Base-by-base conservation (phyloP, 2,797 vertebrate species). In the Lithobates pipiens region DNA sequence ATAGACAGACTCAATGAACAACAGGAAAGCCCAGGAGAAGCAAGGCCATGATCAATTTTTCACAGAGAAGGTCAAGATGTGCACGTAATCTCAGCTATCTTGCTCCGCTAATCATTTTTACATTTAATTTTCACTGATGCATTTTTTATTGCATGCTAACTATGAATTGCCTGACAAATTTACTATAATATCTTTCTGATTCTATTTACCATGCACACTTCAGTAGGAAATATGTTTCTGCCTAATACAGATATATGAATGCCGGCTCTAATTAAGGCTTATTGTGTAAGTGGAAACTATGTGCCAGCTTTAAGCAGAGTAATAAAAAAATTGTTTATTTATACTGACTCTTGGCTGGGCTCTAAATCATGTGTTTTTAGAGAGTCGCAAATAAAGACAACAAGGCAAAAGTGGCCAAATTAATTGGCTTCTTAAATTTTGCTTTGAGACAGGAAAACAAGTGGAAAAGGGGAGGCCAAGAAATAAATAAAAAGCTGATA, bases 371-470 rank as follows among this genome's bases (percentile, higher is more conserved):
- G 39, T 44, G 76, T 78, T 80, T 54, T 69, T 76, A 79, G 25
- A 68, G 84, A 85, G 63, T 69, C 23, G 32, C 63, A 85, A 80
- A 80, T 79, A 85, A 77, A 85, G 61, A 68, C 71, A 74, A 69
- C 57, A 46, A 76, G 32, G 63, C 61, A 70, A 27, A 57, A 76
- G 44, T 72, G 54, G 63, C 39, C 29, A 85, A 85, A 81, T 57
- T 50, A 85, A 81, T 85, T 85, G 72, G 71, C 63, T 81, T 80
- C 78, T 82, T 71, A 82, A 77, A 82, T 82, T 63, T 82, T 42
- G 68, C 44, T 57, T 69, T 57, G 21, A 32, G 29, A 54, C 34
- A 78, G 39, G 18, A 61, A 36, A 67, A 46, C 34, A 70, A 76
- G 10, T 9, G 42, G 42, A 25, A 67, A 42, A 42, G 39, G 25